phyloP scores from a whole-genome alignment of 2,113 vertebrate genomes.

The Felis chaus region DNA sequence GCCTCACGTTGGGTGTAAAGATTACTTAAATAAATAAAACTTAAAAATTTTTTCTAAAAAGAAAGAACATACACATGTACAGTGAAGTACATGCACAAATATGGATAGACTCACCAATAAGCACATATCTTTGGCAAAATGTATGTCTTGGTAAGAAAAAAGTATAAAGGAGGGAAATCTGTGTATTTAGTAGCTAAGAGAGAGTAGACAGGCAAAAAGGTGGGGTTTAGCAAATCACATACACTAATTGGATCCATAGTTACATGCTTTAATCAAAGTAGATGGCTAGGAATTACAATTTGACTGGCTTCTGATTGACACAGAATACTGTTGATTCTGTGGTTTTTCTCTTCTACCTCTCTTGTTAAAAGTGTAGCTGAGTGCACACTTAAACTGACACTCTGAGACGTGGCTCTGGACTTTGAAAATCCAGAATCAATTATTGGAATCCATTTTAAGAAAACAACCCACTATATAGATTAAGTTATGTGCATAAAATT shows the following conservation, averaged over 20 bases:
- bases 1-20: too few species aligned
- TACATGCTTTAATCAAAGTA: neutral
- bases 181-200: neutral
- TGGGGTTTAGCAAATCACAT: neutral
- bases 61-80: neutral
- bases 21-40: too few species aligned
- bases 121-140: neutral
- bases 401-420: neutral
- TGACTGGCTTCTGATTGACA: constrained; percentile 22
- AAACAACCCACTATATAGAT: neutral
- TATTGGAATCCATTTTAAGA: constrained; percentile 2
- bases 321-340: neutral
- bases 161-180: neutral
- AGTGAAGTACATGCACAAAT: neutral
- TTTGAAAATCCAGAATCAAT: neutral
- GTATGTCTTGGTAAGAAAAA: neutral
- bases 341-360: neutral
- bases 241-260: neutral
- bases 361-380: neutral
- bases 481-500: neutral
- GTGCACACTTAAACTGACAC: neutral
- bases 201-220: neutral
- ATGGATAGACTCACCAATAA: neutral
- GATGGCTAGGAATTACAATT: neutral
- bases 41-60: too few species aligned